Evolutionary conservation across 2,888 invertebrate species (phyloP).

Genomic region (Mesorhabditis sp.): DNA sequence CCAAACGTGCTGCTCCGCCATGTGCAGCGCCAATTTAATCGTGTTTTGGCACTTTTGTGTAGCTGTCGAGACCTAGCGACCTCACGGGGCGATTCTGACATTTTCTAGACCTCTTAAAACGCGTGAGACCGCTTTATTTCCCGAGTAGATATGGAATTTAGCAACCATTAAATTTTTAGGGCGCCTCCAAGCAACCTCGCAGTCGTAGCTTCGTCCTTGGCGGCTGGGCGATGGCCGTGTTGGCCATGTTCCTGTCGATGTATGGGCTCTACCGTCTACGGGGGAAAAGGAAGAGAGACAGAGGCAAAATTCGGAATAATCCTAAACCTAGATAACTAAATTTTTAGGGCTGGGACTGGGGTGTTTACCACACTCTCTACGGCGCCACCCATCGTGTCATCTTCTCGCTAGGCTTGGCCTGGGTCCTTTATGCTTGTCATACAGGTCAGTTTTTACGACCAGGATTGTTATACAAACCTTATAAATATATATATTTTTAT

Average conservation of each 20-base stretch:
- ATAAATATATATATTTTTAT: too few relatives aligned
- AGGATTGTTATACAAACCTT: too few relatives aligned
- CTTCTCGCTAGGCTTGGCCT: slow-evolving; percentile 55
- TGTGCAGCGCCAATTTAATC: too few relatives aligned
- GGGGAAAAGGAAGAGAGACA: slow-evolving; percentile 5
- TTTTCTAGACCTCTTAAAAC: too few relatives aligned
- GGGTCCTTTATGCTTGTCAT: slow-evolving; percentile 58
- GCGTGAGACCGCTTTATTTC: too few relatives aligned
- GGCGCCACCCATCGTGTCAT: slow-evolving; percentile 55
- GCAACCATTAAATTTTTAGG: not conserved
- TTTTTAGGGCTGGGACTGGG: slow-evolving; percentile 53
- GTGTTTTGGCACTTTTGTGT: too few relatives aligned
- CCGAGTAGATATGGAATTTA: not conserved
- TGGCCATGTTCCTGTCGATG: slow-evolving; percentile 45
- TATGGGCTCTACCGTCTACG: slow-evolving; percentile 54
- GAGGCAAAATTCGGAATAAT: not conserved
- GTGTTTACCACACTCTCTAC: slow-evolving; percentile 53
- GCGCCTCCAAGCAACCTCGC: slow-evolving; percentile 15
- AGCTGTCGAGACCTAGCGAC: too few relatives aligned
- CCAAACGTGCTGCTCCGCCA: too few relatives aligned
- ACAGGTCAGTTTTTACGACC: slow-evolving; percentile 28
- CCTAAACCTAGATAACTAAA: not conserved
- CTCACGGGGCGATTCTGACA: too few relatives aligned
- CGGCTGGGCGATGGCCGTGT: slow-evolving; percentile 42
- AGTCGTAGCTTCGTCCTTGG: slow-evolving; percentile 25